phyloP scores from a whole-genome alignment of 2,888 invertebrate species.

The Odontocerum albicorne region DNA sequence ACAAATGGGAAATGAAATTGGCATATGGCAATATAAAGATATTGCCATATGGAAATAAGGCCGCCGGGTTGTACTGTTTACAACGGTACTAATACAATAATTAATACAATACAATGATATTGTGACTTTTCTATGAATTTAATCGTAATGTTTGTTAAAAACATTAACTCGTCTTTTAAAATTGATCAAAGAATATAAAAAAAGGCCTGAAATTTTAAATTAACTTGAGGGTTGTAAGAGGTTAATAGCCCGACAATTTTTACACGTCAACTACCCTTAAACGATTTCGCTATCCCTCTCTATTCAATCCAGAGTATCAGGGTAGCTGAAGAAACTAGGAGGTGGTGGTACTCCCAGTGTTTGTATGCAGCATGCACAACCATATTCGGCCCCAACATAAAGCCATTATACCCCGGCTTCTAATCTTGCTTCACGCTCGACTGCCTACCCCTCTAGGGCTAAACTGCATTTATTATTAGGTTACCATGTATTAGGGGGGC shows the following conservation, averaged over 20 bases:
- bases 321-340: constrained; percentile 7
- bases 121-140: too few relatives aligned
- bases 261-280: constrained; percentile 28
- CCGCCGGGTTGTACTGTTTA: too few relatives aligned
- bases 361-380: constrained; percentile 21
- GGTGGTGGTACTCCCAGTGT: constrained; percentile 3
- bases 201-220: too few relatives aligned
- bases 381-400: constrained; percentile 12
- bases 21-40: too few relatives aligned
- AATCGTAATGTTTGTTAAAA: too few relatives aligned
- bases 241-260: constrained; percentile 27
- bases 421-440: constrained; percentile 33
- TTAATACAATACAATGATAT: too few relatives aligned
- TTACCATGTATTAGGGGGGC: constrained; percentile 16
- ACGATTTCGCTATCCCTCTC: constrained; percentile 17
- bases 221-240: background rate
- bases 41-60: too few relatives aligned
- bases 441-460: constrained; percentile 29
- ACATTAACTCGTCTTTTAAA: too few relatives aligned
- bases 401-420: constrained; percentile 16
- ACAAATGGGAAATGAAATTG: too few relatives aligned
- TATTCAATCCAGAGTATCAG: constrained; percentile 6
- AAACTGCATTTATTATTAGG: constrained; percentile 29
- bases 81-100: too few relatives aligned
- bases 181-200: too few relatives aligned